A percentile compares a stretch with the other conserved stretches of the same genome.
phyloP scores from a whole-genome alignment of 2,113 vertebrate species.

The Malurus elegans region DNA sequence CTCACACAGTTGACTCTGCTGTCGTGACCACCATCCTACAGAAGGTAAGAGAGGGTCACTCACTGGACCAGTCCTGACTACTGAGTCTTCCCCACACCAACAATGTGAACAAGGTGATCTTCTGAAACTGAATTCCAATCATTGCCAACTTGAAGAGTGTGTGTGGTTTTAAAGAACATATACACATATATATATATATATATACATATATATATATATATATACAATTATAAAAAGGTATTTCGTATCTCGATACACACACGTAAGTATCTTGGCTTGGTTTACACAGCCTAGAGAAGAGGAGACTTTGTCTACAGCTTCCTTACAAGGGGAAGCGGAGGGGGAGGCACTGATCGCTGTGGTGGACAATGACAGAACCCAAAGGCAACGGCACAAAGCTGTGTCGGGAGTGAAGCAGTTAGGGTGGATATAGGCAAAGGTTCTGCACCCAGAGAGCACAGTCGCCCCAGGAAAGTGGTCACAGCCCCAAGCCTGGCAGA shows the following conservation, averaged over 20 bases:
- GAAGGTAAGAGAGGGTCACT: background rate
- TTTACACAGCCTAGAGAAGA: background rate
- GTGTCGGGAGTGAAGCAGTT: background rate
- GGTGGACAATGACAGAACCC: background rate
- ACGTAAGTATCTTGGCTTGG: background rate
- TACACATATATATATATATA: background rate
- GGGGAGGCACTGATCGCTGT: background rate
- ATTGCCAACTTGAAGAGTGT: background rate
- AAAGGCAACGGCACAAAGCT: background rate
- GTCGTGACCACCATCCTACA: conserved; percentile 87
- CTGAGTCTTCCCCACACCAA: background rate
- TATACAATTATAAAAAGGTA: fast-evolving
- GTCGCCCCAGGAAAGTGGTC: background rate
- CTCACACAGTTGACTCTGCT: conserved; percentile 87
- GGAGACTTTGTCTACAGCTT: background rate
- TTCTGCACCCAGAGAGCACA: background rate
- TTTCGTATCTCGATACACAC: background rate
- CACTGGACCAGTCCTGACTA: background rate
- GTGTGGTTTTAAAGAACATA: background rate
- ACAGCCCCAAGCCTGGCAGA: background rate
- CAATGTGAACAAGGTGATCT: background rate
- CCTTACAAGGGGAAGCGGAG: background rate
- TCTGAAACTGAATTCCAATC: background rate
- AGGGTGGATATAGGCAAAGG: background rate
- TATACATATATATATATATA: background rate